Evolutionary conservation across 2,113 vertebrate genomes (phyloP), one percentile per base, ranked within the genome.

Genomic region (Prionailurus viverrinus): DNA sequence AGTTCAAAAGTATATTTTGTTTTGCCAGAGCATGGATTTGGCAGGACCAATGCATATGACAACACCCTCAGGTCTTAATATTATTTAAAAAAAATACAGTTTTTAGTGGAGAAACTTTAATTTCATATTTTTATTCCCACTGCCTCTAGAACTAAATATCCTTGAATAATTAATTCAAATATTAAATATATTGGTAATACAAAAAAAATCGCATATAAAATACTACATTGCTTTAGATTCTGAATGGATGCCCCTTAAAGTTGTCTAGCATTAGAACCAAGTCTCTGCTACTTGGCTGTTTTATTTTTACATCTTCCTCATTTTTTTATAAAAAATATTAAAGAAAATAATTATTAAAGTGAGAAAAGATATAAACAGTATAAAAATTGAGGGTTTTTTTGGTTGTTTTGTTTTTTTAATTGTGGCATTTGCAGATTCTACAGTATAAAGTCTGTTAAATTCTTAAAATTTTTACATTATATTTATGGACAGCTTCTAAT

Each of bases 131-230:
- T 92, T 14, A 94, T 39, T 21, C 12, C 21, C 65, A 12, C 4
- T 4, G 1, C 71, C 55, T 85, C 33, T 68, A 45, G 9, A 87
- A 63, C 58, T 29, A 84, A 92, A 92, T 82, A 4, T 25, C 21
- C 36, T 55, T 86, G 45, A 93, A 25, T 85, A 88, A 90, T 33
- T 81, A 65, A 79, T 92, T 71, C 7, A 90, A 84, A 51, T 86
- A 85, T 31, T 93, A 83, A 86, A 58, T 73, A 9, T 7, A 19
- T 48, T 81, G n/a, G 88, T 21, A 63, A 36, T 39, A 53, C 2
- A 63, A 94, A 89, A 89, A 65, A 10, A 25, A 25, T 66, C 31
- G 33, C 53, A 25, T 73, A 74, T 82, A 78, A 86, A 96, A 39
- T 18, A 4, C 58, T 33, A 45, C 2, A 39, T 8, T 39, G 12